Base-by-base conservation (phyloP, 1,140 invertebrate species). In the Calliphora vicina region DNA sequence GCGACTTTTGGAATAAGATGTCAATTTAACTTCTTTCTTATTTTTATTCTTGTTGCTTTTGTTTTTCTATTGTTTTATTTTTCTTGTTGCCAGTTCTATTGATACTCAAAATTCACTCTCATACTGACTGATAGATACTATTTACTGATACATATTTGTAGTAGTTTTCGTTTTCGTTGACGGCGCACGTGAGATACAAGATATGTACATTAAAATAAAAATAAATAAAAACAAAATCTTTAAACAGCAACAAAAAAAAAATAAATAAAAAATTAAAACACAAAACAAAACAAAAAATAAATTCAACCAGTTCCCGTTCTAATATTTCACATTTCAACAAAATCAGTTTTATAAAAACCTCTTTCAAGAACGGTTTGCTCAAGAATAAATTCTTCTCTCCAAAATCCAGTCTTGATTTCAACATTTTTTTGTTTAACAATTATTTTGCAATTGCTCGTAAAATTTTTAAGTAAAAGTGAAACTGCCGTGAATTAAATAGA, bases 321-420 rank as follows among this genome's bases (percentile, higher is more conserved):
- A 80, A 84, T 82, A 84, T 78, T 82, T 87, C 88, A 87, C 88
- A 89, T 85, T 89, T 87, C 84, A 87, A 85, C 86, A 85, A 86
- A 87, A 87, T 89, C 88, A 89, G 88, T 89, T 89, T 86, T 85
- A 87, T 85, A 81, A 86, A 89, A 89, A 86, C 88, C 87, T 87
- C 87, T 88, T 88, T 85, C 86, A 89, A 88, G 88, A 87, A 87
- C 88, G 89, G 87, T 87, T 89, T 86, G 87, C 81, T 35, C 85
- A 85, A 84, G 61, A 81, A 45, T 74, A 35, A 84, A 84, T 82
- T 84, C 35, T 35, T 67, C n/a, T 67, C 61, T 20, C 61, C 61
- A 67, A 67, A 67, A 67, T 67, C 61, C n/a, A 67, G n/a, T 9
- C 20, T 23, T 67, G 1, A 67, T 9, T 23, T 12, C n/a, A 67